Conservation (phyloP, 2,113 vertebrate species). For the Microtus ochrogaster region DNA sequence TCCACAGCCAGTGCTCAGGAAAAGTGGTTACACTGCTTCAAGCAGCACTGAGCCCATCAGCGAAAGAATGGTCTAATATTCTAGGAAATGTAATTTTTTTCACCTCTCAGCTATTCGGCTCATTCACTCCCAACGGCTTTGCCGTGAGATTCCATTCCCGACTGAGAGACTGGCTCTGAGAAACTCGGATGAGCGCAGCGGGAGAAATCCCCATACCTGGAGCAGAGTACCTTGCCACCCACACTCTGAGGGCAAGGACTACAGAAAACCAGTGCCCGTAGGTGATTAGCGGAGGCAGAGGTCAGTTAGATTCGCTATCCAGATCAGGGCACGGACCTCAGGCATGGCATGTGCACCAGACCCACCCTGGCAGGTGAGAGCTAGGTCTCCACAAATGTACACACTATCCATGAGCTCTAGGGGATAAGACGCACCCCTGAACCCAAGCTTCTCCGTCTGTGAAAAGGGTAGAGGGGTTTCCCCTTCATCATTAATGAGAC, state of each 20-base stretch:
- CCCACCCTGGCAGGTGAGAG: neutral
- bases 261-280: neutral
- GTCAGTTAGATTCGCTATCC: neutral
- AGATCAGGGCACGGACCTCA: neutral
- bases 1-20: neutral
- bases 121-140: neutral
- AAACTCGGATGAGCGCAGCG: neutral
- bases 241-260: neutral
- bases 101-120: neutral
- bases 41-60: neutral
- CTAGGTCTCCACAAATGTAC: neutral
- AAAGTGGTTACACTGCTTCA: neutral
- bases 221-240: neutral
- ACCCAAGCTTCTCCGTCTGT: neutral
- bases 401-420: neutral
- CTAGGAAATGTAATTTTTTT: neutral
- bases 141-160: neutral
- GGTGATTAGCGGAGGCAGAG: neutral
- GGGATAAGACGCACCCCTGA: neutral
- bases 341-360: neutral
- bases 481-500: neutral
- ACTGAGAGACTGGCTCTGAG: neutral
- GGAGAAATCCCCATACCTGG: neutral
- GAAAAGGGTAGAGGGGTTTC: neutral
- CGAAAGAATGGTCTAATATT: neutral